Conservation (phyloP, 2,888 invertebrate species). For the Drosophila hamatofila region DNA sequence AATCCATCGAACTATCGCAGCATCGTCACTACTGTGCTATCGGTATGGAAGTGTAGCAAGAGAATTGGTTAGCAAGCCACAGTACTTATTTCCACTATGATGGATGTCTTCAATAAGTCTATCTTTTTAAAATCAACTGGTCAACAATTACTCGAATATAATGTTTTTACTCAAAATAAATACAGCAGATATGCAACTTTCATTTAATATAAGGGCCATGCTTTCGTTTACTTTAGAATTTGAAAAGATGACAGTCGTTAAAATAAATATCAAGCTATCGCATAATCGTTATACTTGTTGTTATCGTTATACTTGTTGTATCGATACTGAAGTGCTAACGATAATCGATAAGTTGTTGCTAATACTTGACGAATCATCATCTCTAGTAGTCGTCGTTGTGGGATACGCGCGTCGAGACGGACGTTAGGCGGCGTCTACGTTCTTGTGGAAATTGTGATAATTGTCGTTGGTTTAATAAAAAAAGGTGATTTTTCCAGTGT, state of each 20-base stretch:
- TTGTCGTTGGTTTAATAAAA: constrained; percentile 28
- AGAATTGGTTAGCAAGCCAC: not conserved
- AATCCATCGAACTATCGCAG: not conserved
- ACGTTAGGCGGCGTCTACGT: constrained; percentile 25
- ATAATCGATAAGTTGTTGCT: constrained; percentile 13
- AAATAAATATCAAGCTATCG: not conserved
- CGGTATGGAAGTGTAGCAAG: not conserved
- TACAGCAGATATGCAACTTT: not conserved
- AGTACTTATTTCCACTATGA: not conserved
- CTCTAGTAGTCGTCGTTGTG: constrained; percentile 39
- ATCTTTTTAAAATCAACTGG: not conserved
- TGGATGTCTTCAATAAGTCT: not conserved
- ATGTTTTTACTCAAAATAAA: not conserved
- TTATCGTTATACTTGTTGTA: not conserved
- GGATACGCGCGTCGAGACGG: constrained; percentile 49
- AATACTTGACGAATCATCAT: not conserved
- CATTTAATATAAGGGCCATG: not conserved
- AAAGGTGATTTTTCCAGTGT: constrained; percentile 50
- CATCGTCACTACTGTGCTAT: not conserved
- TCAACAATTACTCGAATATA: not conserved
- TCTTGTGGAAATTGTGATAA: constrained; percentile 21
- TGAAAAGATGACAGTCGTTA: not conserved
- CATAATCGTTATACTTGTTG: not conserved
- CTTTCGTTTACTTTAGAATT: not conserved
- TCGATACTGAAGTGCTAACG: constrained; percentile 12